Percentiles rank a stretch among this genome's conserved stretches.
phyloP scores from a whole-genome alignment of 1,140 invertebrate species.

The Calosoma granatense region DNA sequence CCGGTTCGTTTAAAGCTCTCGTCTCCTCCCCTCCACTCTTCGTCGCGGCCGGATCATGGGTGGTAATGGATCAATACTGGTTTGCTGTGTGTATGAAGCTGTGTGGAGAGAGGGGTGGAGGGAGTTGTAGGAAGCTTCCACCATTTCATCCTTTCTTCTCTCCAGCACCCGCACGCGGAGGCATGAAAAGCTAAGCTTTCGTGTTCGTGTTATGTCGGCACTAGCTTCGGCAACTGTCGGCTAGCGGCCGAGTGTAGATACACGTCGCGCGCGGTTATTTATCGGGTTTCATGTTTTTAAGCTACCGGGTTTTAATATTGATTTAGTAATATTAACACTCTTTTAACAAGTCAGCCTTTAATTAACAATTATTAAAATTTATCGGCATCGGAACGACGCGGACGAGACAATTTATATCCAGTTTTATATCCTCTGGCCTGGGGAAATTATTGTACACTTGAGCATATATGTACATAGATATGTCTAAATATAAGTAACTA shows the following conservation, averaged over 20 bases:
- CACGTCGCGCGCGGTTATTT: background rate
- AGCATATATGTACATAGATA: no score
- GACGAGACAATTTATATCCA: no score
- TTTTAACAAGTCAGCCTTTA: no score
- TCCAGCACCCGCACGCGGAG: background rate
- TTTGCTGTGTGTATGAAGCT: no score
- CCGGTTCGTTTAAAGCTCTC: no score
- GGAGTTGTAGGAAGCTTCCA: background rate
- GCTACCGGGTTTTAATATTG: background rate
- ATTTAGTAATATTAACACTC: conserved; percentile 3
- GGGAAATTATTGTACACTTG: no score
- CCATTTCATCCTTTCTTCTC: background rate
- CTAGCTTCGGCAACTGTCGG: background rate
- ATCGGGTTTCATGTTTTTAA: background rate
- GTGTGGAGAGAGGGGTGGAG: background rate
- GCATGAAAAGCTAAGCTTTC: no score
- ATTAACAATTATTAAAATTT: no score
- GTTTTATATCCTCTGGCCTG: no score
- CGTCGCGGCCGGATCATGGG: background rate
- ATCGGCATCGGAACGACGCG: no score
- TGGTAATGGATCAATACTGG: no score
- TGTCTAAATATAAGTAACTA: no score
- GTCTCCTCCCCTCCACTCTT: background rate
- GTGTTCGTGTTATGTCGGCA: background rate
- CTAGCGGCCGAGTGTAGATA: background rate